Conservation (phyloP, 2,888 invertebrate genomes). For the Gryllus longicercus region DNA sequence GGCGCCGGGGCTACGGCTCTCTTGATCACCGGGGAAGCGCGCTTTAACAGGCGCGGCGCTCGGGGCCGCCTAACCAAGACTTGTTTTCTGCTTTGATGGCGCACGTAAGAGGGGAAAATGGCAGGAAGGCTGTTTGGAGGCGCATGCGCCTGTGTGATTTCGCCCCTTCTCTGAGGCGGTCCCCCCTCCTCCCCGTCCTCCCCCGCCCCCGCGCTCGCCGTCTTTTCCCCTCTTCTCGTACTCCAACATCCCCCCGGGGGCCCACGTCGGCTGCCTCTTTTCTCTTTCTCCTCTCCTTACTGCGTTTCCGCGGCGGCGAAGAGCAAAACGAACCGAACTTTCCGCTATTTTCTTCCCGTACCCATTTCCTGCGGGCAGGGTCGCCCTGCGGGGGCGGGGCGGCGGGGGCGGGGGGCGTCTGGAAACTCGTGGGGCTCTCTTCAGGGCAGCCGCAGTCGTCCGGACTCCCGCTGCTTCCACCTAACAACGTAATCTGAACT, state of each 20-base stretch:
- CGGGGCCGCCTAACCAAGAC: neutral
- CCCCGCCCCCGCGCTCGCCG: neutral
- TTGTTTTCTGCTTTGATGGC: constrained; percentile 12
- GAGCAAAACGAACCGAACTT: constrained; percentile 28
- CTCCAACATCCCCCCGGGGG: neutral
- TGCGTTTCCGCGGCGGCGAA: constrained; percentile 12
- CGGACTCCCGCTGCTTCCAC: constrained; percentile 18
- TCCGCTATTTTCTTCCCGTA: constrained; percentile 28
- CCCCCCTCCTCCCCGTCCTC: neutral
- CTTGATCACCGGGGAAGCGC: constrained; percentile 1
- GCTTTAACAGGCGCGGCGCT: neutral
- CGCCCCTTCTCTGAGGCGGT: neutral
- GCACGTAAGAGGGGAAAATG: neutral
- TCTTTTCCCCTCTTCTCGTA: neutral
- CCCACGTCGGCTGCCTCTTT: neutral
- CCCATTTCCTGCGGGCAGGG: neutral
- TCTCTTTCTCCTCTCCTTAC: too few relatives aligned
- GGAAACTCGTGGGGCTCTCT: neutral
- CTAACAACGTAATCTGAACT: constrained; percentile 34
- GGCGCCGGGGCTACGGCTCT: neutral
- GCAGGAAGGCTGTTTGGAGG: constrained; percentile 4
- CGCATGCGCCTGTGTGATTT: constrained; percentile 6
- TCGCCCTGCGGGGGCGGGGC: too few relatives aligned
- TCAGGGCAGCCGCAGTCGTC: neutral
- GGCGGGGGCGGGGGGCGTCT: too few relatives aligned